Evolutionary conservation across 1,140 invertebrate genomes (phyloP), one percentile per base, ranked within the genome.

Genomic region (Diorhabda carinulata): DNA sequence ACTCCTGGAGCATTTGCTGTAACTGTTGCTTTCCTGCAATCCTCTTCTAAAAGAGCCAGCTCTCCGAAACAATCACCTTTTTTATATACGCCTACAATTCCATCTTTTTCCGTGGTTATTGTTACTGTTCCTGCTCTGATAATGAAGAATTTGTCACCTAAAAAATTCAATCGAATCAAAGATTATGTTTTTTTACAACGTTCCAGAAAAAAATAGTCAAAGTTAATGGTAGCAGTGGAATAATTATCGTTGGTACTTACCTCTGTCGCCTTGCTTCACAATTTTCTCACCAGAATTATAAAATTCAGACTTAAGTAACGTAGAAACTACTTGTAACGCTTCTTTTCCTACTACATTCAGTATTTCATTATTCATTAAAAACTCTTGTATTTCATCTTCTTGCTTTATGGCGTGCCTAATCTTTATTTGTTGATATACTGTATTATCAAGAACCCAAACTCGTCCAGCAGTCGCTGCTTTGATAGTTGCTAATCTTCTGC

Each of bases 61-160:
- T 95, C 90, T 0, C 90, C 90, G 77, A 94, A 94, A 76, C 90
- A 94, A 64, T 92, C 86, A 3, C 91, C 91, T 9, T 88, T 86
- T 6, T 85, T 83, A n/a, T 92, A 84, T 7, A 86, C 82, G 2
- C 86, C 84, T 3, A 92, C 85, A 86, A 61, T 85, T 3, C 25
- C 86, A 83, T 56, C 83, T 82, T 60, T 86, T 80, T 78, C 82
- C 77, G 92, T 91, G 2, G 88, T 91, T 64, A 93, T 88, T 64
- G 89, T 87, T 42, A 97, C 95, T 70, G 90, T 91, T 8, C 96
- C 97, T 25, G 92, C 92, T 68, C 93, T 91, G 69, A 98, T 97
- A 68, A 99, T 96, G 79, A 93, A 98, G 82, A 99, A 99, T 74
- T 96, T 96, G 80, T 98, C 95, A 3, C 97, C 96, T 70, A 43